A percentile compares a stretch with the other conserved stretches of the same genome.
phyloP scores from a whole-genome alignment of 2,888 invertebrate genomes.

The Odontocerum albicorne region DNA sequence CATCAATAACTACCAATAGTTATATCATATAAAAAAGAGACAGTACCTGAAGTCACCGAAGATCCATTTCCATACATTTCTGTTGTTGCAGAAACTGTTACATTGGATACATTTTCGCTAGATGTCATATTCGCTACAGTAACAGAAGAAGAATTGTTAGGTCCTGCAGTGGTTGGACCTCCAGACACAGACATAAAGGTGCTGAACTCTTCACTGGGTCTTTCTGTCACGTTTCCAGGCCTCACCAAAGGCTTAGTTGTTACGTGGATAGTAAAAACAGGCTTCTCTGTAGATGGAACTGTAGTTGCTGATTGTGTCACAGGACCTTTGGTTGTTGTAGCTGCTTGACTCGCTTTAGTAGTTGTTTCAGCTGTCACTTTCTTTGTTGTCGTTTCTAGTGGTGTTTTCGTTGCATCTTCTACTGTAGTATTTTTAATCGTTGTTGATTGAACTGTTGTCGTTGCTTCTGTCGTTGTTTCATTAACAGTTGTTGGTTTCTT shows the following conservation, averaged over 20 bases:
- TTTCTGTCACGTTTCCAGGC: slow-evolving; percentile 10
- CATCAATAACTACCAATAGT: too few species aligned
- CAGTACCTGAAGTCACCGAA: neutral
- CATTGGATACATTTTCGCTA: neutral
- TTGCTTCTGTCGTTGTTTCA: neutral
- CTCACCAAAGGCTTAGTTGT: slow-evolving; percentile 19
- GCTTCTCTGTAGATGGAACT: slow-evolving; percentile 35
- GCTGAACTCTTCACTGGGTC: slow-evolving; percentile 17
- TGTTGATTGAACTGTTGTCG: slow-evolving; percentile 31
- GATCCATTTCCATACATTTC: slow-evolving; percentile 1
- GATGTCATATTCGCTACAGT: slow-evolving; percentile 7
- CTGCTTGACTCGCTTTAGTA: slow-evolving; percentile 7
- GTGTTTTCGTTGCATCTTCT: slow-evolving; percentile 33
- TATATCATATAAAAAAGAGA: too few species aligned
- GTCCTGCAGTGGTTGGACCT: slow-evolving; percentile 14
- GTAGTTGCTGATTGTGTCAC: slow-evolving; percentile 12
- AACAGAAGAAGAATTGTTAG: neutral
- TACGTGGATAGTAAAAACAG: slow-evolving; percentile 27
- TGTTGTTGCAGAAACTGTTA: slow-evolving; percentile 1
- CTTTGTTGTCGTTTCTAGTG: slow-evolving; percentile 7
- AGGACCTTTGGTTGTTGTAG: slow-evolving; percentile 13
- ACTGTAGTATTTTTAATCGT: slow-evolving; percentile 21
- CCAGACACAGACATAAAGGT: slow-evolving; percentile 32
- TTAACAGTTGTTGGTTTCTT: slow-evolving; percentile 31
- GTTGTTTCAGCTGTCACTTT: slow-evolving; percentile 12